These are phyloP conservation scores for Meandrina meandrites DNA, from an alignment of 92 coral and sea anemone genomes.

Conservation along the genomic window DNA sequence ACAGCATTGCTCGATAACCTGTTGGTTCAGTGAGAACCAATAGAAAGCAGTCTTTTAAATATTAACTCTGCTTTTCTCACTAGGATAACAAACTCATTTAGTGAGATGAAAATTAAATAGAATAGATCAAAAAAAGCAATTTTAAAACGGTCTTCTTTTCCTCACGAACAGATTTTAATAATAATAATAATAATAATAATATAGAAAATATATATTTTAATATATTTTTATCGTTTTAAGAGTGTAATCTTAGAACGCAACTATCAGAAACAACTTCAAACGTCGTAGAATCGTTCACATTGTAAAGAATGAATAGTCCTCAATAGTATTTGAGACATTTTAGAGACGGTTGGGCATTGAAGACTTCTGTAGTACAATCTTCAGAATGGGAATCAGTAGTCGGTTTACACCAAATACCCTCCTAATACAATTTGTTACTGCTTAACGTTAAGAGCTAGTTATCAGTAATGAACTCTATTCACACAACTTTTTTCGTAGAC, in stretches of 20 bases:
- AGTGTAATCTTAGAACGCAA: no score
- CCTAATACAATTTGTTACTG: not conserved
- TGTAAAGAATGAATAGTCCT: no score
- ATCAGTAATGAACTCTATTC: not conserved
- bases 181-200: no score
- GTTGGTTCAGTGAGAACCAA: not conserved
- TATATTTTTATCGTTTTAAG: no score
- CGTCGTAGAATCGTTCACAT: no score
- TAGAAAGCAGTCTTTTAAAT: not conserved
- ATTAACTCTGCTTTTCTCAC: no score
- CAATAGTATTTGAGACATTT: no score
- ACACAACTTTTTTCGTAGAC: conserved; percentile 36
- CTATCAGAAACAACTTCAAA: no score
- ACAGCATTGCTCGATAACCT: not conserved
- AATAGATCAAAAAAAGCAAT: no score
- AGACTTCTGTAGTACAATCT: no score
- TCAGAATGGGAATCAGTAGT: not conserved
- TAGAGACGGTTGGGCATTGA: no score
- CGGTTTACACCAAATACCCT: not conserved
- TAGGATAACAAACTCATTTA: not conserved
- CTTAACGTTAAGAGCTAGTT: not conserved
- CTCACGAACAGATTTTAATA: not conserved
- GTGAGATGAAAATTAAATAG: not conserved
- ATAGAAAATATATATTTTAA: no score
- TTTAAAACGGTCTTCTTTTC: not conserved